These are phyloP conservation scores for Melozone crissalis DNA, from an alignment of 2,113 vertebrate species.

Conservation along the genomic window DNA sequence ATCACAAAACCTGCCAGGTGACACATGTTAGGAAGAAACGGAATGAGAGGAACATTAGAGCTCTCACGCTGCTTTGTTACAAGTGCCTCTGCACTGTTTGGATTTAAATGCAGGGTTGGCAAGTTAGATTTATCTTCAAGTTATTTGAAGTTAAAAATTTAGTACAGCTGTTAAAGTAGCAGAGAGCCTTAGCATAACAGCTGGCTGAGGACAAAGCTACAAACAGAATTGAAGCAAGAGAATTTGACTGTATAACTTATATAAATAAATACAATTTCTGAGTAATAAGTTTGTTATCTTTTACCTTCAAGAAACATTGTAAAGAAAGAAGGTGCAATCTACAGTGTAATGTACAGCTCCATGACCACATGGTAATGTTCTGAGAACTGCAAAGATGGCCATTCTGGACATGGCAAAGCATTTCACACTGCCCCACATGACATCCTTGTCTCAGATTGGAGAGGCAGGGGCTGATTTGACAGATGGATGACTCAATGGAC, in stretches of 20 bases:
- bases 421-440: neutral
- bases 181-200: neutral
- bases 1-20: neutral
- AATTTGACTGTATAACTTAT: neutral
- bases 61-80: neutral
- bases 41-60: neutral
- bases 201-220: neutral
- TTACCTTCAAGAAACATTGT: neutral
- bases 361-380: neutral
- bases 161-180: neutral
- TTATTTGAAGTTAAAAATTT: neutral
- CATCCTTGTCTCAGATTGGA: neutral
- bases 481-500: fast-evolving
- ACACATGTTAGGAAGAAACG: neutral
- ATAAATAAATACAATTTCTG: neutral
- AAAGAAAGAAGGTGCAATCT: neutral
- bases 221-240: neutral
- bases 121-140: neutral
- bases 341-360: neutral
- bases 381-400: neutral
- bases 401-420: neutral
- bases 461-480: neutral
- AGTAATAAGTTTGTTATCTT: neutral
- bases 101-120: neutral
- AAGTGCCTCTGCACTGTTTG: neutral